Evolutionary conservation across 1,140 invertebrate species (phyloP).

Genomic region (Pollicipes pollicipes): DNA sequence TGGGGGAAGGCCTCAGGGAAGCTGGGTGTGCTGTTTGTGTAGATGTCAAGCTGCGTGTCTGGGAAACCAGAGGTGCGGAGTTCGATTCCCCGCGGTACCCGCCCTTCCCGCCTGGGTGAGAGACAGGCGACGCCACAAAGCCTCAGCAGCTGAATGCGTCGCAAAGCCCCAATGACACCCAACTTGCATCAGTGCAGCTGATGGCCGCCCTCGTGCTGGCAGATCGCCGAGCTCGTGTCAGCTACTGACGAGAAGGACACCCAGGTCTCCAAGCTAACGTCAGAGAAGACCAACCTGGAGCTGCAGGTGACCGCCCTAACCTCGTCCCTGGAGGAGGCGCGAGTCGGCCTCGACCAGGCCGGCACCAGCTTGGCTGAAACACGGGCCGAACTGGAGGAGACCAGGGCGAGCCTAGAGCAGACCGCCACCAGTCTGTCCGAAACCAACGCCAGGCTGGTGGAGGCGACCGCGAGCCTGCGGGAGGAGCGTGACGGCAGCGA

Average conservation of each 20-base stretch:
- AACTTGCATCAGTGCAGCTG: too few relatives aligned
- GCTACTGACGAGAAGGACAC: neutral
- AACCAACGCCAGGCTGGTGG: neutral
- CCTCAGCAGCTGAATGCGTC: too few relatives aligned
- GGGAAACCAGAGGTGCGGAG: too few relatives aligned
- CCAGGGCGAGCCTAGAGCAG: neutral
- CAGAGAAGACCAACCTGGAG: neutral
- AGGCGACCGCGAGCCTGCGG: neutral
- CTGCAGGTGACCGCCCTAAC: neutral
- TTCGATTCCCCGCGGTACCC: too few relatives aligned
- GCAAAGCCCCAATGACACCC: too few relatives aligned
- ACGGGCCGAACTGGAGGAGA: neutral
- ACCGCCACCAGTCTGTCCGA: neutral
- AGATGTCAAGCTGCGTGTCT: too few relatives aligned
- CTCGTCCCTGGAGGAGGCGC: neutral
- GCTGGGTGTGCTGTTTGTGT: too few relatives aligned
- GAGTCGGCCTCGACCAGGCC: neutral
- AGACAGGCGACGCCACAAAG: too few relatives aligned
- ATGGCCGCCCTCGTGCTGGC: too few relatives aligned
- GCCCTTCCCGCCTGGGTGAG: too few relatives aligned
- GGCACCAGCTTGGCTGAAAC: neutral
- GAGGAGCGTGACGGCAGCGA: neutral
- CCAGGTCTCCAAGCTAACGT: neutral
- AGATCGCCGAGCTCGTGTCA: neutral
- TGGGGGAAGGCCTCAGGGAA: too few relatives aligned